phyloP scores from a whole-genome alignment of 2,797 vertebrate genomes.

The Acanthiza pusilla region DNA sequence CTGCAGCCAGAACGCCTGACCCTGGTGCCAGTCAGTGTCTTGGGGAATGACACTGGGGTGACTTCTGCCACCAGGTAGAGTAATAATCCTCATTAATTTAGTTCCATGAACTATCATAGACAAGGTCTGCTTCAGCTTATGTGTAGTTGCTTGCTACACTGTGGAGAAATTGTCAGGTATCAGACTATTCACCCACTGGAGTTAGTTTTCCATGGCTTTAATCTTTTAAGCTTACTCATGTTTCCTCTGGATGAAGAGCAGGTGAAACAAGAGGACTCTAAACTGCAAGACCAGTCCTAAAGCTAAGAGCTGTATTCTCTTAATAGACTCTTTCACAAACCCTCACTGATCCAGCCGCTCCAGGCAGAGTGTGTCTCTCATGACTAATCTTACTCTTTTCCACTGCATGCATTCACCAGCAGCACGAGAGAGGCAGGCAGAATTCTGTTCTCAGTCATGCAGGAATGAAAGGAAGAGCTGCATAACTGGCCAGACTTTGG shows the following conservation, averaged over 20 bases:
- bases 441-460: background rate
- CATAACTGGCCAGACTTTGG: background rate
- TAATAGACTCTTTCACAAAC: background rate
- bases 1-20: background rate
- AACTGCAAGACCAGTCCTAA: background rate
- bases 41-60: background rate
- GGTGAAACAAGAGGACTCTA: background rate
- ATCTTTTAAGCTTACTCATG: background rate
- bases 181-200: background rate
- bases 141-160: background rate
- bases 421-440: background rate
- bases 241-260: background rate
- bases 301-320: background rate
- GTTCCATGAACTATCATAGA: background rate
- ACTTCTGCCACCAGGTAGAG: background rate
- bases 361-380: background rate
- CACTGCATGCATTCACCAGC: background rate
- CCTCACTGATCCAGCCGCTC: background rate
- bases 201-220: background rate
- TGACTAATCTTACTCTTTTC: background rate
- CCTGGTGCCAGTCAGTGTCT: background rate
- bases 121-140: background rate
- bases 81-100: background rate
- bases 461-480: background rate
- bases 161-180: background rate